Conservation (phyloP, 2,797 vertebrate species). For the Scleropages formosus region DNA sequence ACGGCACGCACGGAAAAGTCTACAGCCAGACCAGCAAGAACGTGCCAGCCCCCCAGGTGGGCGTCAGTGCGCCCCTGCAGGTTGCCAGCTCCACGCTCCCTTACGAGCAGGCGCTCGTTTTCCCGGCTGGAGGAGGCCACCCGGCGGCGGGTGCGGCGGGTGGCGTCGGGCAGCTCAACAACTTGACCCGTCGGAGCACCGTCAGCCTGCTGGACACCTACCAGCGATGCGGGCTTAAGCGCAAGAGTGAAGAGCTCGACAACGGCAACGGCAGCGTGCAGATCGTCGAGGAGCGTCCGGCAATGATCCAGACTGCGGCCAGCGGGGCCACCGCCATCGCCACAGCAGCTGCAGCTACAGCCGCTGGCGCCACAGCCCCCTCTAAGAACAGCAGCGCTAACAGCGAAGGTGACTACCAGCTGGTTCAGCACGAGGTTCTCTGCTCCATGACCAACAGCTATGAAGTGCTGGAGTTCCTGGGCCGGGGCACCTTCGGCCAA, state of each 20-base stretch:
- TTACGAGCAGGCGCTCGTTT: slow-evolving; percentile 80
- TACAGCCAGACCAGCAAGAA: slow-evolving; percentile 85
- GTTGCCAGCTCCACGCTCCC: slow-evolving; percentile 77
- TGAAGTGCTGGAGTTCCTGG: slow-evolving; percentile 92
- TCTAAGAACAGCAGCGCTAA: slow-evolving; percentile 96
- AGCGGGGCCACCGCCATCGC: slow-evolving; percentile 70
- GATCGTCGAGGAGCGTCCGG: slow-evolving; percentile 95
- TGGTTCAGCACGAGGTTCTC: slow-evolving; percentile 96
- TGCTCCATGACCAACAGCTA: slow-evolving; percentile 96
- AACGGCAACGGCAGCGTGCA: slow-evolving; percentile 88
- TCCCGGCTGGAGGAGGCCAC: slow-evolving; percentile 82
- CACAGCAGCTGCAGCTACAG: slow-evolving; percentile 72
- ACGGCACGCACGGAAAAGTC: slow-evolving; percentile 85
- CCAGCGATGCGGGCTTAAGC: slow-evolving; percentile 91
- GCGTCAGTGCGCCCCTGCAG: slow-evolving; percentile 80
- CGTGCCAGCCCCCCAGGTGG: slow-evolving; percentile 78
- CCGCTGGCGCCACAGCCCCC: slow-evolving; percentile 83
- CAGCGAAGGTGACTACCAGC: slow-evolving; percentile 94
- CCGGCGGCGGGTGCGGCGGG: slow-evolving; percentile 87
- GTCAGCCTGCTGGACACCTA: slow-evolving; percentile 70
- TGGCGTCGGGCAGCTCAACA: slow-evolving; percentile 60
- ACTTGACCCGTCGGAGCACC: slow-evolving; percentile 56
- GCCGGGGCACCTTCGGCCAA: slow-evolving; percentile 94
- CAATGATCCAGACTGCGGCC: slow-evolving; percentile 81
- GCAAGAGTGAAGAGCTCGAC: slow-evolving; percentile 88